These are phyloP conservation scores for Scolopax rusticola DNA, from an alignment of 2,797 vertebrate genomes.

Conservation along the genomic window DNA sequence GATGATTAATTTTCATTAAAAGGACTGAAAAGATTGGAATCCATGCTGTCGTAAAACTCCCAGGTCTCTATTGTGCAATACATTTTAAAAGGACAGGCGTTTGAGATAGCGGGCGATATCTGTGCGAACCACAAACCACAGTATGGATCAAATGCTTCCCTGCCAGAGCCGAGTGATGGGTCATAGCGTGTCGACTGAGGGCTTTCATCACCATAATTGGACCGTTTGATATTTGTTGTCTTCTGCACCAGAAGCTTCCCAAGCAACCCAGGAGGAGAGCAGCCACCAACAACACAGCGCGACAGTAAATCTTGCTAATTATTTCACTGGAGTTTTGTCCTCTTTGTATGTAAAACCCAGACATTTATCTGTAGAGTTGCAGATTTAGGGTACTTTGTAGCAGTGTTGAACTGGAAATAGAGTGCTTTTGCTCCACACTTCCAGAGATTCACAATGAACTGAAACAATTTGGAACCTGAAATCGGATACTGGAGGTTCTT, in stretches of 20 bases:
- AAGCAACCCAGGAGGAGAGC: neutral
- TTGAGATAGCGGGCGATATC: neutral
- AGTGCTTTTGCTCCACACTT: neutral
- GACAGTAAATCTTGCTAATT: constrained; percentile 45
- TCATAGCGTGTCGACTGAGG: neutral
- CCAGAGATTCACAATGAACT: neutral
- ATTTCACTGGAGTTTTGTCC: constrained; percentile 22
- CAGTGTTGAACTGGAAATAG: neutral
- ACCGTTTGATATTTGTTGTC: constrained; percentile 9
- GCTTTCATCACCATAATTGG: neutral
- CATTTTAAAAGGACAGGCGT: constrained; percentile 7
- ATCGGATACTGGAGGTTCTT: neutral
- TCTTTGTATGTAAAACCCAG: neutral
- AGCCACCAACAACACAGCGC: neutral
- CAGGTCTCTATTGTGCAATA: neutral
- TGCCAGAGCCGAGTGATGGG: neutral
- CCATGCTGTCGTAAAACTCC: neutral
- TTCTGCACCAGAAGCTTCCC: constrained; percentile 8
- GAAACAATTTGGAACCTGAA: constrained; percentile 22
- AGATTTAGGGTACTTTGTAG: neutral
- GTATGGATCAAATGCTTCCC: constrained; percentile 10
- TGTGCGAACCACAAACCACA: neutral
- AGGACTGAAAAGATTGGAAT: constrained; percentile 23
- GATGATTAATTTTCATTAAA: constrained; percentile 48
- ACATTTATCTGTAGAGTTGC: neutral